phyloP scores from a whole-genome alignment of 2,888 invertebrate species.

The Orthonychiurus folsomi region DNA sequence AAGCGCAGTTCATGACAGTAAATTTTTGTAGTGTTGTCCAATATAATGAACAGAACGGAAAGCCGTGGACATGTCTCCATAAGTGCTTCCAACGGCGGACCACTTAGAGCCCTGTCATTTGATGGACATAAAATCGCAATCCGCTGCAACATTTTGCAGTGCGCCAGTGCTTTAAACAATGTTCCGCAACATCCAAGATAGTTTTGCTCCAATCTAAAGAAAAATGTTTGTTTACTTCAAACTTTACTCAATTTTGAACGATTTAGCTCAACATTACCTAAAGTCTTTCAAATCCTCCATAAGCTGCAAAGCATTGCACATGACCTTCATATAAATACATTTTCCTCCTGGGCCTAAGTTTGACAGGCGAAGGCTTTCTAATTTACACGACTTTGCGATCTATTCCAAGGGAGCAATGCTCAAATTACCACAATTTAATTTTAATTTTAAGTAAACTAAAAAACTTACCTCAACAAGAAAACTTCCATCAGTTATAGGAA shows the following conservation, averaged over 20 bases:
- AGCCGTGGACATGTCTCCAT: not conserved
- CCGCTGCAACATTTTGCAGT: constrained; percentile 2
- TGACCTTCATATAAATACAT: not conserved
- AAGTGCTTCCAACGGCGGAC: not conserved
- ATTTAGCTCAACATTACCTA: not conserved
- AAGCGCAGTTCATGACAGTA: not conserved
- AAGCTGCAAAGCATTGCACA: not conserved
- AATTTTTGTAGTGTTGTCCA: not conserved
- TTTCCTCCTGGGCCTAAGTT: not conserved
- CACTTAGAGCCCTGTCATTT: not conserved
- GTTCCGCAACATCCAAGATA: not conserved
- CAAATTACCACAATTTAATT: not conserved
- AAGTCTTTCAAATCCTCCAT: not conserved
- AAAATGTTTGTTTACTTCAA: not conserved
- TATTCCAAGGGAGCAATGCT: not conserved
- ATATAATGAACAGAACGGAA: not conserved
- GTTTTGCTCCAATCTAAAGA: constrained; percentile 2
- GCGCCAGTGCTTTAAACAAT: not conserved
- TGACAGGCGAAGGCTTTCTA: not conserved
- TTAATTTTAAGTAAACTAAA: not conserved
- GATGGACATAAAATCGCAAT: not conserved
- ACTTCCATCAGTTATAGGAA: not conserved
- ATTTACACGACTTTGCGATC: constrained; percentile 6
- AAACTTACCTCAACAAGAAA: constrained; percentile 4
- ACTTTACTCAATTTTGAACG: not conserved